Base-by-base conservation (phyloP, 53 echinoderm and acorn worm genomes). In the Crossaster papposus region DNA sequence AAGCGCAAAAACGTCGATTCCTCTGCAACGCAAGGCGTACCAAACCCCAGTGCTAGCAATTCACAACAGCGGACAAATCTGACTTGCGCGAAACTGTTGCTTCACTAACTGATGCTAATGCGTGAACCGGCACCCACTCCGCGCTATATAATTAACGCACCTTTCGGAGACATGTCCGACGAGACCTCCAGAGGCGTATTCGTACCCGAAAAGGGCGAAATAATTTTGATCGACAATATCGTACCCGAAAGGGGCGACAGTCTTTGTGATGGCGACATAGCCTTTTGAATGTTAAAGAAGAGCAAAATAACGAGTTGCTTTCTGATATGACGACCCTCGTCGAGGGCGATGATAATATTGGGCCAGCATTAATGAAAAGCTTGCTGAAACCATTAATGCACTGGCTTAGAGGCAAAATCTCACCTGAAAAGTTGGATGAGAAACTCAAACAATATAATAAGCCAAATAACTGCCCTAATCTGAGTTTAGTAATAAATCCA, bases 241-340 rank as follows among this genome's bases (percentile, higher is more conserved):
- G 70, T 70, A 70, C 70, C 70, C 70, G 70, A 70, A 70, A 11
- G 70, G 70, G 70, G 70, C 70, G 30, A 30, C 30, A 70, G 70
- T 30, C 70, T 70, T 29, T 70, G 70, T 70, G 70, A 70, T 70
- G 70, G 70, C 30, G 70, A 70, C 3, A 70, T 70, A 29, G 28
- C 26, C 70, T 70, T 29, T 11, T 70, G 26, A 30, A 70, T 70
- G 11, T 29, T n/a, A 2, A 3, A 29, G 70, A 70, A 26, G 70
- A 30, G 28, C 2, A 70, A 70, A 28, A 24, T 24, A n/a, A 70
- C 28, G n/a, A n/a, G n/a, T n/a, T 11, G 9, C 26, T 70, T 3
- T 28, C 70, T 70, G 70, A 70, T 4, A 70, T 70, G 26, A 30
- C 70, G 70, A 70, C 70, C 30, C 70, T 70, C 70, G 70, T 70